Conservation (phyloP, 2,888 invertebrate species). For the Erebia aethiops region DNA sequence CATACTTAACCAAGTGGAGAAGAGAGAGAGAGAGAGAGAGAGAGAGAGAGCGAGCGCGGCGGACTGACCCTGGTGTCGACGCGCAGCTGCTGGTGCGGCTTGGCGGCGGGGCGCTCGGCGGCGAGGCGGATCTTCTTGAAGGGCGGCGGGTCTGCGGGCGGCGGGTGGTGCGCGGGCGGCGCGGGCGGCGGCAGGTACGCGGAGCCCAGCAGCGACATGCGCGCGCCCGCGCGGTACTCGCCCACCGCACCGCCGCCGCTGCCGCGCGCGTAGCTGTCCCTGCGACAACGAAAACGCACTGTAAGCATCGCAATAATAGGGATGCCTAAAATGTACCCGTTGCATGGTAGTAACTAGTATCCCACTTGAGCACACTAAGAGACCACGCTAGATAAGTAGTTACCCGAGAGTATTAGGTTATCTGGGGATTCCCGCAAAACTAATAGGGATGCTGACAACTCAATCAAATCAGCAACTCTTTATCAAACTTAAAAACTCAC, state of each 20-base stretch:
- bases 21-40: too few relatives aligned
- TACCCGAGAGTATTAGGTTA: too few relatives aligned
- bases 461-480: too few relatives aligned
- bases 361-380: too few relatives aligned
- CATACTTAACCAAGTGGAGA: too few relatives aligned
- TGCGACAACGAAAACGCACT: slow-evolving; percentile 47
- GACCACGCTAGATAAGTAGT: too few relatives aligned
- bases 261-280: slow-evolving; percentile 73
- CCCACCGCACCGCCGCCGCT: slow-evolving; percentile 61
- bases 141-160: slow-evolving; percentile 83
- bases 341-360: too few relatives aligned
- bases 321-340: too few relatives aligned
- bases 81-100: slow-evolving; percentile 83
- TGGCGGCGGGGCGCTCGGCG: slow-evolving; percentile 70
- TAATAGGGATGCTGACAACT: too few relatives aligned
- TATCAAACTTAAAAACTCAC: too few relatives aligned
- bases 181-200: slow-evolving; percentile 79
- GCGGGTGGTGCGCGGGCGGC: slow-evolving; percentile 74
- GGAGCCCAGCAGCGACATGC: slow-evolving; percentile 84
- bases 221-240: slow-evolving; percentile 70
- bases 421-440: too few relatives aligned
- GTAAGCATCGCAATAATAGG: not conserved
- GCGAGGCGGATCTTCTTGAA: slow-evolving; percentile 87
- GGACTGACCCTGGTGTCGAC: slow-evolving; percentile 85
- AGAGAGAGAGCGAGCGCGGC: too few relatives aligned